Conservation (phyloP, 2,113 vertebrate species). For the Mastomys natalensis region DNA sequence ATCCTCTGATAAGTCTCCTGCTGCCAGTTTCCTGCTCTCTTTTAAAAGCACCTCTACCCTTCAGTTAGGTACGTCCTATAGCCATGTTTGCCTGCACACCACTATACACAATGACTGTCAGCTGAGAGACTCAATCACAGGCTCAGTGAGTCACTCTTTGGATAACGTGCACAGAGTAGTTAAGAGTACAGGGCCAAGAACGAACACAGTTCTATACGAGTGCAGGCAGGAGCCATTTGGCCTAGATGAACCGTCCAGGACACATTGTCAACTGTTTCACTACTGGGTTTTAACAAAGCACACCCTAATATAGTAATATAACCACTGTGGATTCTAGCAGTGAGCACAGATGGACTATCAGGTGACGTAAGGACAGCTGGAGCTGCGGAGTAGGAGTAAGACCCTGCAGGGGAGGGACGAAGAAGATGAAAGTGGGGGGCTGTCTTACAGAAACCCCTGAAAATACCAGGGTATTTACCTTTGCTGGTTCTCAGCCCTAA, state of each 20-base stretch:
- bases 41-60: not conserved
- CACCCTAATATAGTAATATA: not conserved
- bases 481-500: not conserved
- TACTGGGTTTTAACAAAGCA: not conserved
- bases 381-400: not conserved
- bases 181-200: not conserved
- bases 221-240: not conserved
- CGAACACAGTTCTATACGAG: not conserved
- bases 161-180: not conserved
- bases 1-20: not conserved
- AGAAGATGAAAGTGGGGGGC: too few relatives aligned
- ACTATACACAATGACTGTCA: not conserved
- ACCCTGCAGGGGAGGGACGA: not conserved
- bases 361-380: rapidly evolving
- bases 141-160: not conserved
- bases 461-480: not conserved
- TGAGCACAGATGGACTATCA: not conserved
- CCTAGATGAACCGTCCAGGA: not conserved
- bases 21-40: not conserved
- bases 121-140: not conserved
- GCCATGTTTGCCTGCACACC: not conserved
- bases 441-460: not conserved
- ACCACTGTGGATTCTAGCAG: too few relatives aligned
- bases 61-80: not conserved
- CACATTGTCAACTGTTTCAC: not conserved